A percentile compares a stretch with the other conserved stretches of the same genome.
These are phyloP conservation scores for Pangasius larnaudii DNA, from an alignment of 2,797 vertebrate species.

Conservation along the genomic window DNA sequence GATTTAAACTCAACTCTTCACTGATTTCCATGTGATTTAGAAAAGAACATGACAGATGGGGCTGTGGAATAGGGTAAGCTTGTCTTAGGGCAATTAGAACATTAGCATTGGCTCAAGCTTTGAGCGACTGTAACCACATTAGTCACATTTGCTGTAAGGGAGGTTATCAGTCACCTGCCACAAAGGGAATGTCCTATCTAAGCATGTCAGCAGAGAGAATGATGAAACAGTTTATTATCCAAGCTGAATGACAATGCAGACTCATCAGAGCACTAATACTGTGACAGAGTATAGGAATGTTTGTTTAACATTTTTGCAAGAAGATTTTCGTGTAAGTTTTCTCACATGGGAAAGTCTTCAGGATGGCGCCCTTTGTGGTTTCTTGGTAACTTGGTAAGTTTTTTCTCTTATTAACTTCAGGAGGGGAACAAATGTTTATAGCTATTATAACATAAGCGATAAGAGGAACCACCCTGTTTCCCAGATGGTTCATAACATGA, in stretches of 20 bases:
- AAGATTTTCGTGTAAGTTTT: background rate
- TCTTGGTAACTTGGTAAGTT: background rate
- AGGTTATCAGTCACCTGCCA: background rate
- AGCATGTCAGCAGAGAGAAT: background rate
- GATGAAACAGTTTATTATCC: background rate
- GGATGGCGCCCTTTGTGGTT: background rate
- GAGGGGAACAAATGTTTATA: background rate
- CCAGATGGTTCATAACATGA: background rate
- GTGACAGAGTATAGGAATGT: background rate
- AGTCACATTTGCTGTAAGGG: background rate
- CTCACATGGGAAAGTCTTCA: background rate
- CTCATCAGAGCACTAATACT: background rate
- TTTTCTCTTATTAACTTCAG: background rate
- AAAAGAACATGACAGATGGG: background rate
- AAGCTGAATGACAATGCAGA: background rate
- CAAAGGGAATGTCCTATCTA: background rate
- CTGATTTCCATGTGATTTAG: background rate
- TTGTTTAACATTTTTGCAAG: background rate
- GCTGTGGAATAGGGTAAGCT: background rate
- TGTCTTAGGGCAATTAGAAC: background rate
- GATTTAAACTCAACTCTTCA: background rate
- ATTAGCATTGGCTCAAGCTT: background rate
- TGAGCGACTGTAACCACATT: background rate
- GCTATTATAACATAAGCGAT: background rate
- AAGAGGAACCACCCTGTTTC: background rate